A percentile compares a stretch with the other conserved stretches of the same genome.
phyloP scores from a whole-genome alignment of 1,140 invertebrate genomes.

The Calephelis nemesis region DNA sequence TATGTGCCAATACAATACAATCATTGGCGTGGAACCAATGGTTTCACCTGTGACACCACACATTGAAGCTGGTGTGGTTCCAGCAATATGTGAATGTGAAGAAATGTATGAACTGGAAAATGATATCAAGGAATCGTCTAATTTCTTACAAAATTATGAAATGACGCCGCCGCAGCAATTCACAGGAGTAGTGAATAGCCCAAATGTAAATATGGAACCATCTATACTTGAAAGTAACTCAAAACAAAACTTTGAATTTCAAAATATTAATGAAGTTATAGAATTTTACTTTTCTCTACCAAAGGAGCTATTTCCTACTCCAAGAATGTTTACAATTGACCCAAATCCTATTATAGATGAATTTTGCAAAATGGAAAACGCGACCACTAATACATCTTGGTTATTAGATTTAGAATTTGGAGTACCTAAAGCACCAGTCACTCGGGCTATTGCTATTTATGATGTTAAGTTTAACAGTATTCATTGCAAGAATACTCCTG shows the following conservation, averaged over 20 bases:
- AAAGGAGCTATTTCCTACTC: conserved; percentile 48
- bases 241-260: no score
- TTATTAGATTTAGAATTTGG: conserved; percentile 62
- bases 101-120: no score
- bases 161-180: no score
- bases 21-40: conserved; percentile 25
- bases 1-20: conserved; percentile 33
- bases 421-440: conserved; percentile 40
- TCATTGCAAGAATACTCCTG: conserved; percentile 48
- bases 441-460: conserved; percentile 47
- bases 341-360: conserved; percentile 62
- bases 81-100: no score
- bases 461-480: conserved; percentile 53
- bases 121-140: no score
- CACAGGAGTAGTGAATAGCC: no score
- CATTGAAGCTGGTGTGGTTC: conserved; percentile 10
- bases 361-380: conserved; percentile 49
- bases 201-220: no score
- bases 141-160: no score
- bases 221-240: no score
- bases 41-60: conserved; percentile 25
- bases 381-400: conserved; percentile 45
- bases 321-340: conserved; percentile 43
- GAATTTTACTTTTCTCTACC: conserved; percentile 50
- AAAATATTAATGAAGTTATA: conserved; percentile 34